A percentile compares a stretch with the other conserved stretches of the same genome.
These are phyloP conservation scores for Geopemphigus sp. DNA, from an alignment of 1,140 invertebrate species.

Conservation along the genomic window DNA sequence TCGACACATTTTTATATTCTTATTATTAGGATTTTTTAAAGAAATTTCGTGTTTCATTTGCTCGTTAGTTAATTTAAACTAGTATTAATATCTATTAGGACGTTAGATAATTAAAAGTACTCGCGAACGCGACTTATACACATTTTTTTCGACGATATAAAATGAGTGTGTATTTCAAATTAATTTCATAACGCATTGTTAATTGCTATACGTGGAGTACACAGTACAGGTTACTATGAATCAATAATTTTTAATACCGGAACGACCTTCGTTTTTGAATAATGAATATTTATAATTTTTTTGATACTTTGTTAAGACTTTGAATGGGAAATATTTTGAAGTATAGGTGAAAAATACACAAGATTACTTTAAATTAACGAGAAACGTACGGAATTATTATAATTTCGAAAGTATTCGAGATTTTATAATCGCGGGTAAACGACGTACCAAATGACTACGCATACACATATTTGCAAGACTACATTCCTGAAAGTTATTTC, in stretches of 20 bases:
- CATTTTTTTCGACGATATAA: not conserved
- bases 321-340: too few species aligned
- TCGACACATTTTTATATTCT: not conserved
- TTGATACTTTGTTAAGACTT: not conserved
- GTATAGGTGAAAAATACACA: too few species aligned
- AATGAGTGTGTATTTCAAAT: conserved; percentile 1
- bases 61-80: conserved; percentile 4
- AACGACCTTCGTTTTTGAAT: not conserved
- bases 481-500: too few species aligned
- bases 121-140: not conserved
- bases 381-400: too few species aligned
- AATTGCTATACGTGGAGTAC: not conserved
- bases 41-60: not conserved
- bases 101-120: not conserved
- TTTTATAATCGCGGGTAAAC: too few species aligned
- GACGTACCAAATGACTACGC: too few species aligned
- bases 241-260: not conserved
- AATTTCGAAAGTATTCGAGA: too few species aligned
- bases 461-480: too few species aligned
- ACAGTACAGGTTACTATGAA: not conserved
- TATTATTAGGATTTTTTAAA: conserved; percentile 3
- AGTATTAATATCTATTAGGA: not conserved
- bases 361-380: too few species aligned
- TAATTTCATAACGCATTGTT: not conserved
- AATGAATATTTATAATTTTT: not conserved